Conservation (phyloP, 2,113 vertebrate genomes). For the Boulengeromyrus knoepffleri region DNA sequence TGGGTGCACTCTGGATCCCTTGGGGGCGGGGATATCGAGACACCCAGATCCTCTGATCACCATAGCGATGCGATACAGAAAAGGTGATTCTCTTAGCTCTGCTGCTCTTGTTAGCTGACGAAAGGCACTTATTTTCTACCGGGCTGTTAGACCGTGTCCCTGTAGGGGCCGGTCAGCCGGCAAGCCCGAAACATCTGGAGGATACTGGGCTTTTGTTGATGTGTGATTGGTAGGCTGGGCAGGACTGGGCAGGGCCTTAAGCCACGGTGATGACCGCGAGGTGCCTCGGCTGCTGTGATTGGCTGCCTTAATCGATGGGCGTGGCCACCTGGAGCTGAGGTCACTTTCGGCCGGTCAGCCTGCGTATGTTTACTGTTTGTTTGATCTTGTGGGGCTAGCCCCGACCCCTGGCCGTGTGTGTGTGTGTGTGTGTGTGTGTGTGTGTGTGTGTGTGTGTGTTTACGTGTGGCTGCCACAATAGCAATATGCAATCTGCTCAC, state of each 20-base stretch:
- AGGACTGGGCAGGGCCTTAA: background rate
- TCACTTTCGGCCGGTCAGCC: background rate
- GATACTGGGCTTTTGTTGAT: background rate
- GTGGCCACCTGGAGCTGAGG: background rate
- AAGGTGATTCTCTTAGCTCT: background rate
- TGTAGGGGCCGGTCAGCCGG: background rate
- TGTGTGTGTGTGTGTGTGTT: background rate
- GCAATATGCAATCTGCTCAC: slow-evolving; percentile 10
- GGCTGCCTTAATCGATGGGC: background rate
- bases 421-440: background rate
- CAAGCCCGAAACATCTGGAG: background rate
- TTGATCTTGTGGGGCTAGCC: background rate
- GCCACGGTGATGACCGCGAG: background rate
- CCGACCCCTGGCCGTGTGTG: background rate
- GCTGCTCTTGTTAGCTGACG: background rate
- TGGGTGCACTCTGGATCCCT: background rate
- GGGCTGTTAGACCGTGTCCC: background rate
- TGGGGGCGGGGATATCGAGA: background rate
- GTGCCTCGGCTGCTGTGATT: background rate
- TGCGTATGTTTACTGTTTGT: background rate
- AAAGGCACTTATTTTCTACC: background rate
- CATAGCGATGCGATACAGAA: background rate
- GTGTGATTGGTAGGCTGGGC: background rate
- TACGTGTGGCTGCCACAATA: background rate
- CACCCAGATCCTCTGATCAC: background rate